phyloP scores from a whole-genome alignment of 2,113 vertebrate species.

The Centrocercus urophasianus region DNA sequence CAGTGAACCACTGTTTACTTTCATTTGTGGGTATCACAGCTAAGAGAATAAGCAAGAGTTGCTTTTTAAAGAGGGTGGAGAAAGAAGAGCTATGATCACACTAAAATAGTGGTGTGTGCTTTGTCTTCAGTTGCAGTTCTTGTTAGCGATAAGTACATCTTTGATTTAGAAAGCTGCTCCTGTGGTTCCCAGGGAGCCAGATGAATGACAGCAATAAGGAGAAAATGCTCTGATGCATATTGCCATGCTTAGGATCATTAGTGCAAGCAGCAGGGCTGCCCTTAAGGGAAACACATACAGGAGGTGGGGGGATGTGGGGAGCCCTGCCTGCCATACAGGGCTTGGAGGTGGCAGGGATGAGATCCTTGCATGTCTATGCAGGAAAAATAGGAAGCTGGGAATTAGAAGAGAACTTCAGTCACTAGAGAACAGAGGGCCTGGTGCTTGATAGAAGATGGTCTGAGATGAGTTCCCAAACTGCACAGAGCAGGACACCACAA shows the following conservation, averaged over 20 bases:
- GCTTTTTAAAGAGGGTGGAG: background rate
- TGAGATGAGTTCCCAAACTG: background rate
- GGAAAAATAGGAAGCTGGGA: background rate
- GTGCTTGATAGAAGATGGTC: background rate
- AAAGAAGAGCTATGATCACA: background rate
- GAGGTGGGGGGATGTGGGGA: too few relatives aligned
- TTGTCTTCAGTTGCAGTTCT: background rate
- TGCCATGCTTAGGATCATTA: rapidly evolving
- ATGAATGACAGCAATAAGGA: background rate
- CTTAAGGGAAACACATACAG: rapidly evolving
- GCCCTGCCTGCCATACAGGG: background rate
- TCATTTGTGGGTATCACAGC: background rate
- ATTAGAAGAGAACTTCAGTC: background rate
- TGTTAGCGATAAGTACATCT: rapidly evolving
- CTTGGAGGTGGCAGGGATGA: rapidly evolving
- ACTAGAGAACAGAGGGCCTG: background rate
- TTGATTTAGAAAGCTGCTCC: background rate
- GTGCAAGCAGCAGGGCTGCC: background rate
- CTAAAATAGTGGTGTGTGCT: background rate
- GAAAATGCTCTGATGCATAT: background rate
- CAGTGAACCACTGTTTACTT: background rate
- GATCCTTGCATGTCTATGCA: background rate
- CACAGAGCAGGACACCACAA: background rate
- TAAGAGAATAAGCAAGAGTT: background rate
- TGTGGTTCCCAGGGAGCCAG: background rate